Percentiles rank a stretch among this genome's conserved stretches.
These are phyloP conservation scores for Chrysomela aeneicollis DNA, from an alignment of 2,888 invertebrate species.

Conservation along the genomic window DNA sequence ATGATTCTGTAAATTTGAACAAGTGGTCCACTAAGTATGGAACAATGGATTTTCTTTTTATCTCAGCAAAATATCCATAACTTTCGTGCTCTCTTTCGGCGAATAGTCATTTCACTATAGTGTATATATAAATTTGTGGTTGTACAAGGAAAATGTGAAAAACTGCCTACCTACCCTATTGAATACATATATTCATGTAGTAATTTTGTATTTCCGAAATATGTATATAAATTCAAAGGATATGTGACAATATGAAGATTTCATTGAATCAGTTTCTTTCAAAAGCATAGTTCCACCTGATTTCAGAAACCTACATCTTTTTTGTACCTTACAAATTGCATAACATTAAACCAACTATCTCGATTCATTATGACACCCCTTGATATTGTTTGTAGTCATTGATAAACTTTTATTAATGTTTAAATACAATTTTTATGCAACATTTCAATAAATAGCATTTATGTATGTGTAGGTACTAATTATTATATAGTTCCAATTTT, in stretches of 20 bases:
- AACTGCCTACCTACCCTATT: too few species aligned
- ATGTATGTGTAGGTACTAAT: not conserved
- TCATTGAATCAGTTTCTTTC: too few species aligned
- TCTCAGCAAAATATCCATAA: not conserved
- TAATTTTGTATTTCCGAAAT: not conserved
- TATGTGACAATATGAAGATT: not conserved
- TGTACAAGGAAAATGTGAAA: conserved; percentile 9
- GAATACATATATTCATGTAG: not conserved
- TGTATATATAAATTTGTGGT: not conserved
- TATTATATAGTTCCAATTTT: not conserved
- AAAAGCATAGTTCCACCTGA: too few species aligned
- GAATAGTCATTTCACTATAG: not conserved
- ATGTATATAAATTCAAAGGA: too few species aligned
- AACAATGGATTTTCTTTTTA: not conserved
- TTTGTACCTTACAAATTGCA: too few species aligned
- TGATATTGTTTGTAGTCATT: too few species aligned
- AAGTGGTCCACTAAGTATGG: too few species aligned
- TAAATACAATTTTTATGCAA: not conserved
- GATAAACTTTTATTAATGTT: too few species aligned
- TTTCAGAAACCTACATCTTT: too few species aligned
- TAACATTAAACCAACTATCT: too few species aligned
- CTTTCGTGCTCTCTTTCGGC: conserved; percentile 20
- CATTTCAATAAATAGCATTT: not conserved
- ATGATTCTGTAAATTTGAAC: too few species aligned
- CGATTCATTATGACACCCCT: too few species aligned